Percentiles rank a stretch among this genome's conserved stretches.
Evolutionary conservation across 92 coral and sea anemone genomes (phyloP).

Genomic region (Porites lobata): DNA sequence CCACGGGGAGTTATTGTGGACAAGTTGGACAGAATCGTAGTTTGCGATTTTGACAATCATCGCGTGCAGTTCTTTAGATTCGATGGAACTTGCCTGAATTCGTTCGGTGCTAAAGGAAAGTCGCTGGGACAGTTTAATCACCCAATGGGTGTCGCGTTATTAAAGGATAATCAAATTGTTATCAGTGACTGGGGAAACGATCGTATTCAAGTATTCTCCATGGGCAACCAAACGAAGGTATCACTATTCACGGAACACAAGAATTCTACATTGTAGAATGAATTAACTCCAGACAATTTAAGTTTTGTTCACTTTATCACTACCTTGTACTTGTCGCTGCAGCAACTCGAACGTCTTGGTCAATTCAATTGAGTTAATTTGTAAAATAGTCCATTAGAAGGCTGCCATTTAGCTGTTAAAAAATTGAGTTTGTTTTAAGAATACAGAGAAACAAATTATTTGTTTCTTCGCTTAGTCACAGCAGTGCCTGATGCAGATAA

Average conservation of each 20-base stretch:
- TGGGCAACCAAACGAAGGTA: constrained; percentile 55
- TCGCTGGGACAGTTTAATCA: constrained; percentile 81
- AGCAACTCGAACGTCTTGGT: no score
- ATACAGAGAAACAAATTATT: no score
- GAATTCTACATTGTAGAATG: constrained; percentile 14
- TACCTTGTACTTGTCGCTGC: no score
- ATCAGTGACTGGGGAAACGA: constrained; percentile 95
- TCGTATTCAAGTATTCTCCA: constrained; percentile 82
- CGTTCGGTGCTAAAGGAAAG: constrained; percentile 85
- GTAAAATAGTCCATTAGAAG: background rate
- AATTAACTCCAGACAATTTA: background rate
- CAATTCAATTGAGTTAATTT: no score
- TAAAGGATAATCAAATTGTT: constrained; percentile 75
- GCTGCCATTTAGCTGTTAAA: no score
- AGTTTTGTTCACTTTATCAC: no score
- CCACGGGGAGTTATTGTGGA: constrained; percentile 86
- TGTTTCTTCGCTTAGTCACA: no score
- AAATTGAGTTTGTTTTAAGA: no score
- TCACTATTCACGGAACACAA: constrained; percentile 37
- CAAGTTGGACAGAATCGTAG: constrained; percentile 72
- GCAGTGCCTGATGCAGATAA: no score
- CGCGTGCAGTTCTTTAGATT: constrained; percentile 88
- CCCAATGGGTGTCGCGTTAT: constrained; percentile 81
- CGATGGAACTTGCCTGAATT: constrained; percentile 77
- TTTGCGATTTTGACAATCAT: constrained; percentile 92